These are phyloP conservation scores for Plebejus anna DNA, from an alignment of 2,888 invertebrate genomes.

Conservation along the genomic window DNA sequence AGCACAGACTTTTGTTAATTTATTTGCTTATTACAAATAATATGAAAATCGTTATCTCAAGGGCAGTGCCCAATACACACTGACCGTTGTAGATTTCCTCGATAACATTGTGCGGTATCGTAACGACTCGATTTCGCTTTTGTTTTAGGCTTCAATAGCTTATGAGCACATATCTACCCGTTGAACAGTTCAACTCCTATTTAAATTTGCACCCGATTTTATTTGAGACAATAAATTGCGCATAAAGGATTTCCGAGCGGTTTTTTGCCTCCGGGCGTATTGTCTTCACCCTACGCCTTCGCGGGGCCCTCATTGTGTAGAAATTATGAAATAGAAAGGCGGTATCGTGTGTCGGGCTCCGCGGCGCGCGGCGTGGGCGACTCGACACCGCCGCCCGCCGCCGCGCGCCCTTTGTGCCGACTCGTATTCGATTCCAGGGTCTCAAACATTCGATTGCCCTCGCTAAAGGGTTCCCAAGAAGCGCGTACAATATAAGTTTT, in stretches of 20 bases:
- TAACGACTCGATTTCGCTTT: constrained; percentile 1
- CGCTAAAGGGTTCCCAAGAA: constrained; percentile 76
- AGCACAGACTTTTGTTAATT: background rate
- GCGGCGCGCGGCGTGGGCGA: constrained; percentile 44
- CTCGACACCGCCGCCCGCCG: constrained; percentile 44
- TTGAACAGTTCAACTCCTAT: constrained; percentile 60
- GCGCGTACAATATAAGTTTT: constrained; percentile 60
- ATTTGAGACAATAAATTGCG: constrained; percentile 76
- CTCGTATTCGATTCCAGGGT: constrained; percentile 75
- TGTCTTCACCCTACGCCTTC: constrained; percentile 77
- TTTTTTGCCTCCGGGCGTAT: constrained; percentile 76
- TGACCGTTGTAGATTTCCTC: background rate
- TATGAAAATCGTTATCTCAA: background rate
- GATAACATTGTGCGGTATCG: constrained; percentile 11
- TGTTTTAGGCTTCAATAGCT: constrained; percentile 35
- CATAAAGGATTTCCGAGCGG: constrained; percentile 76
- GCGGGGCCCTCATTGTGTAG: constrained; percentile 68
- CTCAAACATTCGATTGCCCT: constrained; percentile 79
- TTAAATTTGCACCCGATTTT: constrained; percentile 80
- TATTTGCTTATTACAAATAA: background rate
- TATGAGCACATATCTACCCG: constrained; percentile 48
- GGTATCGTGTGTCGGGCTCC: constrained; percentile 72
- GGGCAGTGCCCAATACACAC: background rate
- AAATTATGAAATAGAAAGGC: constrained; percentile 77
- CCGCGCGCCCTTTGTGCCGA: constrained; percentile 40